phyloP scores from a whole-genome alignment of 2,113 vertebrate species.

The Sebastes schlegelii region DNA sequence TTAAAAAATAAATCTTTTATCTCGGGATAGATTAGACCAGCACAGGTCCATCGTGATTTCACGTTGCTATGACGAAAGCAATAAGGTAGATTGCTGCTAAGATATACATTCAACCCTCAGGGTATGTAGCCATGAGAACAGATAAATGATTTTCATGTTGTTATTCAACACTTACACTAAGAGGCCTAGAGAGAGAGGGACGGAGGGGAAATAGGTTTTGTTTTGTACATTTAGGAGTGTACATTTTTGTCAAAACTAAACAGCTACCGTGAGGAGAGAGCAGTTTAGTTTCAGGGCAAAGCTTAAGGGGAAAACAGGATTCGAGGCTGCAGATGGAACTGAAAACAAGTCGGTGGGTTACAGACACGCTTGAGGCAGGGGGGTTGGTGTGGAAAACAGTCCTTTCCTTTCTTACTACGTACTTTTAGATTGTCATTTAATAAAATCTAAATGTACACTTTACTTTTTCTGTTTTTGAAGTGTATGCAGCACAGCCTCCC shows the following conservation, averaged over 20 bases:
- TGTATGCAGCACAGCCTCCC: not conserved
- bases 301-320: not conserved
- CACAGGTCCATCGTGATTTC: not conserved
- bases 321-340: not conserved
- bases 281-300: conserved; percentile 2
- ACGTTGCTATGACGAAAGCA: not conserved
- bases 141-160: not conserved
- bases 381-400: not conserved
- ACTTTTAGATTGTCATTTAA: conserved; percentile 11
- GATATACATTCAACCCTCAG: conserved; percentile 49
- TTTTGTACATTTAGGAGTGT: not conserved
- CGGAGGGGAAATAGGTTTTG: not conserved
- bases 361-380: not conserved
- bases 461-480: not conserved
- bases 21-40: not conserved
- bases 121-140: not conserved
- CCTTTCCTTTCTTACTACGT: not conserved
- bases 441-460: not conserved
- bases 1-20: conserved; percentile 47
- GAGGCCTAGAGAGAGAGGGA: not conserved
- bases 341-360: not conserved
- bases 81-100: conserved; percentile 25
- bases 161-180: not conserved
- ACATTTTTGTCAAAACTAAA: not conserved
- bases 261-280: not conserved